These are phyloP conservation scores for Hypselothyrea guttata DNA, from an alignment of 2,888 invertebrate species.

Conservation along the genomic window DNA sequence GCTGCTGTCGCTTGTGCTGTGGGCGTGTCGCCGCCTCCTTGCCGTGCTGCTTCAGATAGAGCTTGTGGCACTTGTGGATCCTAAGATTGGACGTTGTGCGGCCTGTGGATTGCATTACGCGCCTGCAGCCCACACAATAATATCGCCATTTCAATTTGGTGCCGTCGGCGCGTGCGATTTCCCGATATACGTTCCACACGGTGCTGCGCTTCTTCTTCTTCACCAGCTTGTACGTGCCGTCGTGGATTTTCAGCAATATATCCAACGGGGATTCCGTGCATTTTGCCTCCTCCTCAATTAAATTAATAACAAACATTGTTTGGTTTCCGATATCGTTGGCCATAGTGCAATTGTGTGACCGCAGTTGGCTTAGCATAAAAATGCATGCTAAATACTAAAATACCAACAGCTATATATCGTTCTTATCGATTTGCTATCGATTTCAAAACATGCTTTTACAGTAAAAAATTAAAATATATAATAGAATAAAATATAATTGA, in stretches of 20 bases:
- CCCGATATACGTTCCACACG: slow-evolving; percentile 61
- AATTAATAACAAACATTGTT: slow-evolving; percentile 58
- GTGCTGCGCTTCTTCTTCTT: slow-evolving; percentile 48
- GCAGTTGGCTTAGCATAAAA: not conserved
- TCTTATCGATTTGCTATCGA: no score
- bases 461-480: no score
- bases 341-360: slow-evolving; percentile 40
- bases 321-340: slow-evolving; percentile 15
- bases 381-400: no score
- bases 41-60: slow-evolving; percentile 46
- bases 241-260: slow-evolving; percentile 54
- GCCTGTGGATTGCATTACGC: slow-evolving; percentile 67
- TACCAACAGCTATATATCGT: no score
- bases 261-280: slow-evolving; percentile 62
- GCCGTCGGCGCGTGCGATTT: slow-evolving; percentile 53
- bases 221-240: slow-evolving; percentile 45
- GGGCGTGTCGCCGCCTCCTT: no score
- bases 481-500: no score
- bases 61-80: slow-evolving; percentile 66
- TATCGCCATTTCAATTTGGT: slow-evolving; percentile 43
- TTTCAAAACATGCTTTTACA: no score
- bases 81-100: slow-evolving; percentile 65
- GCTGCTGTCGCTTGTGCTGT: no score
- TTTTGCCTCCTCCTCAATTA: slow-evolving; percentile 49
- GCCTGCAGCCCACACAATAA: slow-evolving; percentile 56